phyloP scores from a whole-genome alignment of 2,113 vertebrate genomes.

The Oncorhynchus mykiss region DNA sequence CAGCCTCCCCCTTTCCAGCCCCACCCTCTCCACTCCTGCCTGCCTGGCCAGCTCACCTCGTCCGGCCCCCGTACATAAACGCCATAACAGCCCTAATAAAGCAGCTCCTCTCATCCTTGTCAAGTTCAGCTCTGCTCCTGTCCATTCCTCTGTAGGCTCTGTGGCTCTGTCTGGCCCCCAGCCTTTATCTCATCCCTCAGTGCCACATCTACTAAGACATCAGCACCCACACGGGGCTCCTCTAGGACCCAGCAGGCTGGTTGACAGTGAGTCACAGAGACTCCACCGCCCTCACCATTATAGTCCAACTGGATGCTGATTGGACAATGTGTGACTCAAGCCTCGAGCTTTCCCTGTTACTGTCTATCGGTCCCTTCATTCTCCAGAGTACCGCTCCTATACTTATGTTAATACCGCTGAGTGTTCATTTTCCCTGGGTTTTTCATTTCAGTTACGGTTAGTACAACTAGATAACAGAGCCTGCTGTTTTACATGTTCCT shows the following conservation, averaged over 20 bases:
- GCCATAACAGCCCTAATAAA: constrained; percentile 11
- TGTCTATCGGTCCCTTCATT: constrained; percentile 7
- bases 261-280: constrained; percentile 10
- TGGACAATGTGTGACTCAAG: constrained; percentile 42
- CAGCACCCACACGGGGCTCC: constrained; percentile 46
- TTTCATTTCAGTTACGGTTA: constrained; percentile 21
- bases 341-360: constrained; percentile 25
- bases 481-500: constrained; percentile 8
- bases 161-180: constrained; percentile 38
- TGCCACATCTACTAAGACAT: constrained; percentile 54
- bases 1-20: constrained; percentile 16
- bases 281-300: not conserved
- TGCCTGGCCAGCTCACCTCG: too few relatives aligned
- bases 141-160: constrained; percentile 35
- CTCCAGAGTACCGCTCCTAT: not conserved
- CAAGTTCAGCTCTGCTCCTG: constrained; percentile 27
- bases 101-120: constrained; percentile 30
- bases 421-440: not conserved
- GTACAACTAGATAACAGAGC: constrained; percentile 14
- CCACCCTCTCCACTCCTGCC: too few relatives aligned
- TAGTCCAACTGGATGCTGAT: not conserved
- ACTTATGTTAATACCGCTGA: not conserved
- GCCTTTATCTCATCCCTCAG: constrained; percentile 19
- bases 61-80: not conserved
- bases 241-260: constrained; percentile 30